Evolutionary conservation across 2,888 invertebrate species (phyloP).

Genomic region (Teleiodes luculella): DNA sequence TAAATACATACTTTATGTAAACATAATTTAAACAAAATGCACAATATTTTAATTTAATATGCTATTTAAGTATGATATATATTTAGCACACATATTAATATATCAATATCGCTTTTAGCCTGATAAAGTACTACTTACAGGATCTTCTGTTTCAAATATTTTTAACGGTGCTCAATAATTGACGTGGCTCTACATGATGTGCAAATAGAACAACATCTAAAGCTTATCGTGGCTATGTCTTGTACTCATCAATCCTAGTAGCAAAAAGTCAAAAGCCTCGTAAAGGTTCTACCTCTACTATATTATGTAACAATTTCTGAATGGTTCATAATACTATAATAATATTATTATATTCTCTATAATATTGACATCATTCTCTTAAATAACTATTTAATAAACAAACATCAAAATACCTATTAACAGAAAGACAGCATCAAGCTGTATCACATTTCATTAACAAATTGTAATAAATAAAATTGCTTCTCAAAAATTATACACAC

Average conservation of each 20-base stretch:
- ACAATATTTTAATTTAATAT: too few relatives aligned
- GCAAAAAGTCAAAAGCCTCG: conserved; percentile 34
- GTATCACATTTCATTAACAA: conserved; percentile 62
- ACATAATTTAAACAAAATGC: too few relatives aligned
- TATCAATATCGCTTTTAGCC: too few relatives aligned
- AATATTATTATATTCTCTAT: conserved; percentile 33
- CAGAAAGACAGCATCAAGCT: conserved; percentile 62
- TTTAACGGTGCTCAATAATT: conserved; percentile 45
- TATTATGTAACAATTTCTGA: conserved; percentile 47
- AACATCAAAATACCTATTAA: conserved; percentile 59
- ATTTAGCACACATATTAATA: too few relatives aligned
- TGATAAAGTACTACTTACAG: too few relatives aligned
- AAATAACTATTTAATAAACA: conserved; percentile 48
- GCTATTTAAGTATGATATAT: too few relatives aligned
- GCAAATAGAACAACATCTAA: conserved; percentile 33
- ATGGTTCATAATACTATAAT: conserved; percentile 50
- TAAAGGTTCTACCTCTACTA: conserved; percentile 39
- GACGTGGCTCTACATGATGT: conserved; percentile 46
- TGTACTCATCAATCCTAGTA: conserved; percentile 44
- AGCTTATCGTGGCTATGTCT: conserved; percentile 34
- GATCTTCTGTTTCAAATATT: too few relatives aligned
- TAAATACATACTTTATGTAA: too few relatives aligned
- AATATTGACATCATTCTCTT: conserved; percentile 62
- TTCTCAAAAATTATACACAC: conserved; percentile 57
- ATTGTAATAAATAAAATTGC: conserved; percentile 59